Evolutionary conservation across 2,888 invertebrate genomes (phyloP), one percentile per base, ranked within the genome.

Genomic region (Cataglyphis cursor): DNA sequence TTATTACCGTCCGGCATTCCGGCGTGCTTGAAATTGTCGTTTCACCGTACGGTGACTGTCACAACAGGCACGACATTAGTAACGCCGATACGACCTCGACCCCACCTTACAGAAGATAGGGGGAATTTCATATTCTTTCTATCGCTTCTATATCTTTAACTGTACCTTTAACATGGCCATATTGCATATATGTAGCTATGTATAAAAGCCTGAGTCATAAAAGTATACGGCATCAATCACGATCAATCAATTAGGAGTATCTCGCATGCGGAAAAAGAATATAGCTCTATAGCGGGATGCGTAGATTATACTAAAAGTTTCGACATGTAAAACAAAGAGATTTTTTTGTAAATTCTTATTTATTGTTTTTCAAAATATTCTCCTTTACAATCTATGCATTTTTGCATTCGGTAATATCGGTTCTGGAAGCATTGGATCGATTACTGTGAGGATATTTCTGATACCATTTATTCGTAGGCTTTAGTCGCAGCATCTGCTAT

Each of bases 171-270:
- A 41, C 12, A 12, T 41, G 15, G 3, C 12, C 10, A 10, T 38
- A 10, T 38, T 41, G 41, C 41, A 41, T 41, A 12, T 41, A 41
- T 44, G 5, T 44, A 44, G 44, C 44, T 41, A 41, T 81, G 84
- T 82, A 81, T 74, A 85, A 90, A 90, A 85, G 88, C 72, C 6
- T 83, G 62, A 87, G 88, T 90, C 85, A 87, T 64, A 83, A 70
- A 54, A 80, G 68, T 76, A 81, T 84, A 66, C 48, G 65, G 0
- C 81, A 78, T 85, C 85, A 89, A 90, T 90, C 86, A 83, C 78
- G 81, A 90, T 90, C 86, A 87, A 86, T 89, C 87, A 81, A 83
- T 75, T 59, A 70, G 38, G 81, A 83, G 66, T 54, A 61, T 57
- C 38, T n/a, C 28, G 18, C 51, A 59, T 51, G 48, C 44, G 64